Evolutionary conservation across 2,888 invertebrate genomes (phyloP).

Genomic region (Rotaria sp.): DNA sequence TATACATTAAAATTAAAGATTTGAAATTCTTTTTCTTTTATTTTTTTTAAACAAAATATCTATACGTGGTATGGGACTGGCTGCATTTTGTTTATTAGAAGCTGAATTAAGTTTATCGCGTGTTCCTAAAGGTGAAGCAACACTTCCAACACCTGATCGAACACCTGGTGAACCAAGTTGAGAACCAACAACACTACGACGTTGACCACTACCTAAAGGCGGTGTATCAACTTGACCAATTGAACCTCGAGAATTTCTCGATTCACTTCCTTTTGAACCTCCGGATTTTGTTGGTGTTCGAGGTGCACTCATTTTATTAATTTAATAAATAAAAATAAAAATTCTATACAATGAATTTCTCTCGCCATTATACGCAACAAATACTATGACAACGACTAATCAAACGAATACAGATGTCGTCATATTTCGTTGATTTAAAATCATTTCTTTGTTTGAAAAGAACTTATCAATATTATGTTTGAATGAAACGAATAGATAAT

Average conservation of each 20-base stretch:
- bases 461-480: background rate
- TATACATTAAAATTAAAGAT: background rate
- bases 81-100: background rate
- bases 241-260: background rate
- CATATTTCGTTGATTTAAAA: background rate
- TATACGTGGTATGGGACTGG: conserved; percentile 11
- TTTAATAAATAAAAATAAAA: background rate
- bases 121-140: background rate
- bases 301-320: background rate
- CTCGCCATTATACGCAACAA: background rate
- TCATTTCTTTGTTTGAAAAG: background rate
- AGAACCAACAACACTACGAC: background rate
- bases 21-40: no score
- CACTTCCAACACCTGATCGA: background rate
- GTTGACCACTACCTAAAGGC: background rate
- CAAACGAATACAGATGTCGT: background rate
- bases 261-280: background rate
- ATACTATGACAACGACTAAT: background rate
- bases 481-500: background rate
- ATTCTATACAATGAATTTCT: background rate
- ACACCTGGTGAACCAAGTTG: background rate
- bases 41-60: background rate
- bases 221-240: background rate
- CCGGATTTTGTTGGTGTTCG: background rate
- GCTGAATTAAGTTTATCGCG: background rate